These are phyloP conservation scores for Edolisoma coerulescens DNA, from an alignment of 2,113 vertebrate genomes.

Conservation along the genomic window DNA sequence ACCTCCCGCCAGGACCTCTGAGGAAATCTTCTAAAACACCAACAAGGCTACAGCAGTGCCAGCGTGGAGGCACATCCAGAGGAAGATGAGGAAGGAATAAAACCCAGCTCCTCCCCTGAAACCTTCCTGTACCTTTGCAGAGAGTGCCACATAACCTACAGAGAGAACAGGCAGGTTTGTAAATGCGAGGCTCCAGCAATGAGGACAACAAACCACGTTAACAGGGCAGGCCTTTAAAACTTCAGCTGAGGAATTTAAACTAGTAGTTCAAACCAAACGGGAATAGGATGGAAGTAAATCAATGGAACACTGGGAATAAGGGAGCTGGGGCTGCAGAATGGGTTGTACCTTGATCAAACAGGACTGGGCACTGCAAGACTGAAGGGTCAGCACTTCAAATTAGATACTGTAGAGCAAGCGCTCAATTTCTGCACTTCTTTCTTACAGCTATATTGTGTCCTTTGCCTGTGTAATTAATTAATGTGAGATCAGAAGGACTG, in stretches of 20 bases:
- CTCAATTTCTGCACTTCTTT: background rate
- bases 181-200: background rate
- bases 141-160: accelerated
- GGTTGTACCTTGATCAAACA: background rate
- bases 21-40: background rate
- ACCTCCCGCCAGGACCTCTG: background rate
- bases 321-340: background rate
- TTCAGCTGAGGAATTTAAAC: background rate
- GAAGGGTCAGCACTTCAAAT: background rate
- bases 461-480: background rate
- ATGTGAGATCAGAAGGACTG: background rate
- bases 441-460: background rate
- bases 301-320: background rate
- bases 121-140: background rate
- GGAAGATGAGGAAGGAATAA: background rate
- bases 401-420: background rate
- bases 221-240: background rate
- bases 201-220: background rate
- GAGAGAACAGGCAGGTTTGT: background rate
- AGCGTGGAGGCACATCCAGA: accelerated
- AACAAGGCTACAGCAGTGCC: background rate
- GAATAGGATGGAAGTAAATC: background rate
- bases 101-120: background rate
- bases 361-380: background rate
- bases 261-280: background rate